Base-by-base conservation (phyloP, 2,888 invertebrate species). In the Camponotus fellah region DNA sequence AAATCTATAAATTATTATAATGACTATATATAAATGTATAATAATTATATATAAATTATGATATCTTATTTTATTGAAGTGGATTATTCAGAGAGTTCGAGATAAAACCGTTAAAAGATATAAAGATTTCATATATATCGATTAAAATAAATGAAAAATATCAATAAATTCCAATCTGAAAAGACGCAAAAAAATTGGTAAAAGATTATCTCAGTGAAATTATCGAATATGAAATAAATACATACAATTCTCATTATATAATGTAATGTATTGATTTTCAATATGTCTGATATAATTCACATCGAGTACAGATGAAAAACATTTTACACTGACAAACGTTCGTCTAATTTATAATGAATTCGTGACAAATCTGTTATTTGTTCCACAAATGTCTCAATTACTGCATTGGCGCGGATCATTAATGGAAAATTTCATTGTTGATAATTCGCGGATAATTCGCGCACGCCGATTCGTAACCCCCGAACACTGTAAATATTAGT, bases 401-500 rank as follows among this genome's bases (percentile, higher is more conserved):
- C 5, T 32, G 43, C 3, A 12, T 40, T 58, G 6, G 8, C 56
- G 37, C 17, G 82, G 53, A 53, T 65, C 60, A 34, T 56, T 84
- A 82, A 75, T 68, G 49, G 66, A 69, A 84, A 82, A 82, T 82
- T 75, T 58, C 26, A 14, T 21, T n/a, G 49, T 68, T 46, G 34
- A 37, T 37, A 26, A 79, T 74, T 79, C 37, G 62, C 53, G 37
- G 53, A 64, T 84, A 82, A 82, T 82, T 75, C 26, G 4, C 68
- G 66, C 66, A 17, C 49, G 66, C 56, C 56, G 56, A 12, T 53
- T 26, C 26, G 66, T 49, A n/a, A 53, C 49, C 9, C 9, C 60
- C 10, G 43, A 62, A n/a, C 64, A 60, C 53, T 56, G 60, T 34
- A 75, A 65, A 72, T 83, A 86, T 88, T 88, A 86, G 83, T 88